A percentile compares a stretch with the other conserved stretches of the same genome.
phyloP scores from a whole-genome alignment of 1,140 invertebrate species.

The Aphidius gifuensis region DNA sequence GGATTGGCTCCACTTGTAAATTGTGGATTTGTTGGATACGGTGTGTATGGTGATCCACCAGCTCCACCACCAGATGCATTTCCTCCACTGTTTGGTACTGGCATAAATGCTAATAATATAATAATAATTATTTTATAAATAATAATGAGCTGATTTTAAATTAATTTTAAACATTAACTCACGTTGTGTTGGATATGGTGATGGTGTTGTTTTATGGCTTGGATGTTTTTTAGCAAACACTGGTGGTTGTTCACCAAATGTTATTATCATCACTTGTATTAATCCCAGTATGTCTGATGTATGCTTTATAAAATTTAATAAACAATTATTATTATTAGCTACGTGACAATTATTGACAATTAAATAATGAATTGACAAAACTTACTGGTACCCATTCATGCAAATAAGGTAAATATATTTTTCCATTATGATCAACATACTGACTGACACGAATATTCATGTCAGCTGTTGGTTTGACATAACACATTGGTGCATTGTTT shows the following conservation, averaged over 20 bases:
- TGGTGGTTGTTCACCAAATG: constrained; percentile 93
- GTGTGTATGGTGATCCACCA: constrained; percentile 33
- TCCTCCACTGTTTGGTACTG: constrained; percentile 55
- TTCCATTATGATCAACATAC: constrained; percentile 93
- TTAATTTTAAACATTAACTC: constrained; percentile 31
- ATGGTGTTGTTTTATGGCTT: constrained; percentile 42
- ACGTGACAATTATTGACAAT: constrained; percentile 10
- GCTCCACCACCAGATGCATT: constrained; percentile 30
- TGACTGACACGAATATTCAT: constrained; percentile 95
- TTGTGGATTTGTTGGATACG: constrained; percentile 41
- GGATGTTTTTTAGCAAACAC: constrained; percentile 77
- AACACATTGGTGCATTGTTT: constrained; percentile 95
- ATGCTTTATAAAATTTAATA: constrained; percentile 60
- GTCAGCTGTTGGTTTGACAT: constrained; percentile 89
- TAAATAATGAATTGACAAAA: constrained; percentile 13
- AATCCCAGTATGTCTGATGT: constrained; percentile 80
- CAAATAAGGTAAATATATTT: constrained; percentile 95
- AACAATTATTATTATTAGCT: constrained; percentile 4
- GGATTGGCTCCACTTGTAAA: constrained; percentile 35
- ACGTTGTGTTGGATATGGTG: constrained; percentile 65
- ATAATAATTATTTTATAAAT: constrained; percentile 11
- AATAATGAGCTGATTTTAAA: constrained; percentile 16
- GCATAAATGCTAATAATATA: constrained; percentile 60
- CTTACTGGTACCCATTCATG: constrained; percentile 89
- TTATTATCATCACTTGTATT: constrained; percentile 87